A percentile compares a stretch with the other conserved stretches of the same genome.
phyloP scores from a whole-genome alignment of 2,797 vertebrate genomes.

The Gambelia wislizenii region DNA sequence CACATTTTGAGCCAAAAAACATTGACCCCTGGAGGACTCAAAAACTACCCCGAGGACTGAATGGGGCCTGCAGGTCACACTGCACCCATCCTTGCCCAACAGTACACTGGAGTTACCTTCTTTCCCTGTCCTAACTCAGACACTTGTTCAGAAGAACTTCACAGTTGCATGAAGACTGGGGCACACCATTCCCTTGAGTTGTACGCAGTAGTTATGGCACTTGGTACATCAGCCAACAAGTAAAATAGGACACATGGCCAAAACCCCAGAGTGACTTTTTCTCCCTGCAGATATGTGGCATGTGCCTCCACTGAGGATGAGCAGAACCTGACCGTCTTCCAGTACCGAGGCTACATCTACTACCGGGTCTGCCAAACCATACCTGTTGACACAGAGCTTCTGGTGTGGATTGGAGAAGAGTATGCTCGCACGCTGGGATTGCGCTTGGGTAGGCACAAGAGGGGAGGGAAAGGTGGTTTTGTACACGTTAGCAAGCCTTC shows the following conservation, averaged over 20 bases:
- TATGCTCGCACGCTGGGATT: constrained; percentile 81
- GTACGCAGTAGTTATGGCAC: neutral
- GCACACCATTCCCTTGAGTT: neutral
- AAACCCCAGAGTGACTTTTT: neutral
- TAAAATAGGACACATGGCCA: neutral
- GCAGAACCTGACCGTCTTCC: constrained; percentile 80
- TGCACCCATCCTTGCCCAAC: no score
- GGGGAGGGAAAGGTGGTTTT: neutral
- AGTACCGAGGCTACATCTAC: constrained; percentile 81
- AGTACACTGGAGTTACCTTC: neutral
- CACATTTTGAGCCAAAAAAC: no score
- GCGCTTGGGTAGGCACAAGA: constrained; percentile 70
- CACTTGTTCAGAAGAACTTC: no score
- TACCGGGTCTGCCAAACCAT: constrained; percentile 79
- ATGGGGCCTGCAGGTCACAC: no score
- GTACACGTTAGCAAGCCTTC: neutral
- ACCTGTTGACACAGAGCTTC: constrained; percentile 74
- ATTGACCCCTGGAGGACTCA: no score
- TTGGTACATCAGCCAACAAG: neutral
- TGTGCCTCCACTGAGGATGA: constrained; percentile 78
- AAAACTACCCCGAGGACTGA: no score
- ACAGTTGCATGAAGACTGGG: no score
- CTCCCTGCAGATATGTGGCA: constrained; percentile 74
- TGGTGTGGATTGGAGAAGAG: constrained; percentile 81
- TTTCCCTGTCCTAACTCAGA: no score